phyloP scores from a whole-genome alignment of 2,113 vertebrate species.

The Alethe castanea region DNA sequence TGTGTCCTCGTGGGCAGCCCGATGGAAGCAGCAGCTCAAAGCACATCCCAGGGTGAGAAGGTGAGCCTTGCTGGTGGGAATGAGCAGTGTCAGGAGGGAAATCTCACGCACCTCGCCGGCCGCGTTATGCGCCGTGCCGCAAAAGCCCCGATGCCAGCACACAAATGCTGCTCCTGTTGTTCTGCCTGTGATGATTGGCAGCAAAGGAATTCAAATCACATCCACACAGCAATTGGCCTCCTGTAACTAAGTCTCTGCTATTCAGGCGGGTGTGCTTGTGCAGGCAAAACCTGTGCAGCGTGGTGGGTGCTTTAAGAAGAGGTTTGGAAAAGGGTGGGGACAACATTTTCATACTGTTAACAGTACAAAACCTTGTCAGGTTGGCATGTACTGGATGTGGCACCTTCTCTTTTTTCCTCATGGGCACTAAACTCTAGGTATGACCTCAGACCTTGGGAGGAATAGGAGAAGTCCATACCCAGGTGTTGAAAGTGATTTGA shows the following conservation, averaged over 20 bases:
- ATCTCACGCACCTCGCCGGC: not conserved
- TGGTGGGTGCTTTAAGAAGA: not conserved
- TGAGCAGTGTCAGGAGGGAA: slow-evolving; percentile 33
- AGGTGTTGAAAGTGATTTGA: not conserved
- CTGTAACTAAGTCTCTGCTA: slow-evolving; percentile 13
- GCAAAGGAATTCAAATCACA: slow-evolving; percentile 52
- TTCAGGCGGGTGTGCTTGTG: not conserved
- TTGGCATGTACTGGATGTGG: not conserved
- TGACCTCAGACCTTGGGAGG: not conserved
- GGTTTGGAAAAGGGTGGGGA: not conserved
- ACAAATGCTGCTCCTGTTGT: slow-evolving; percentile 10
- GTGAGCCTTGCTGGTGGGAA: slow-evolving; percentile 13
- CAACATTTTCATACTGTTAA: not conserved
- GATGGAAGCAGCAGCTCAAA: slow-evolving; percentile 18
- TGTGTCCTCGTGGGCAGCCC: not conserved
- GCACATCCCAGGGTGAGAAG: not conserved
- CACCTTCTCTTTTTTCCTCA: not conserved
- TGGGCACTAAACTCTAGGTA: not conserved
- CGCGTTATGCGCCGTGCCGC: slow-evolving; percentile 48
- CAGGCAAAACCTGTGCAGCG: not conserved
- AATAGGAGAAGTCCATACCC: not conserved
- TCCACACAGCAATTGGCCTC: slow-evolving; percentile 24
- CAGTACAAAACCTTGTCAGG: not conserved
- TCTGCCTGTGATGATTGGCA: slow-evolving; percentile 36
- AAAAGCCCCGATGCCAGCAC: not conserved